Evolutionary conservation across 2,888 invertebrate genomes (phyloP).

Genomic region (Drosophila cognata): DNA sequence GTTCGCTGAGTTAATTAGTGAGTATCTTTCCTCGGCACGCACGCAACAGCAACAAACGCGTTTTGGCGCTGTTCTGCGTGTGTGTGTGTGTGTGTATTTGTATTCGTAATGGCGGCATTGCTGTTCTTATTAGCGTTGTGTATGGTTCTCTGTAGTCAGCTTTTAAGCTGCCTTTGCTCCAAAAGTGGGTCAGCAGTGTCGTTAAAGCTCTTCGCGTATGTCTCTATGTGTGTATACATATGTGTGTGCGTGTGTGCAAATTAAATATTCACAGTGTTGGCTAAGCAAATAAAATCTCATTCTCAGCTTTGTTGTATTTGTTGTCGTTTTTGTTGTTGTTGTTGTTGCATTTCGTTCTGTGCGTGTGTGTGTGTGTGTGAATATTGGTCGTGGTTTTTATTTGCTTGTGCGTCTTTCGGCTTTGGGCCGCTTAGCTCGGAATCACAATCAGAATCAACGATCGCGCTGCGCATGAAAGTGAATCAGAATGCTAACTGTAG

Average conservation of each 20-base stretch:
- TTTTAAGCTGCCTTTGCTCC: slow-evolving; percentile 63
- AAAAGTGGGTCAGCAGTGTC: slow-evolving; percentile 77
- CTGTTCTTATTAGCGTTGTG: slow-evolving; percentile 72
- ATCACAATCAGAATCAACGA: slow-evolving; percentile 59
- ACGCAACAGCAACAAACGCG: slow-evolving; percentile 56
- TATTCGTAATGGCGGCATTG: slow-evolving; percentile 72
- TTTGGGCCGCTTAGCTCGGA: slow-evolving; percentile 49
- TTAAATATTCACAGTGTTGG: slow-evolving; percentile 79
- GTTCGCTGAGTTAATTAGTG: slow-evolving; percentile 77
- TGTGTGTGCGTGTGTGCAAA: slow-evolving; percentile 67
- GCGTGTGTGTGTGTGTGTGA: slow-evolving; percentile 22
- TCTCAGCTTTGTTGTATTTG: slow-evolving; percentile 61
- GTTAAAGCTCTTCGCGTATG: slow-evolving; percentile 55
- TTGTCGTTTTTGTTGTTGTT: slow-evolving; percentile 55
- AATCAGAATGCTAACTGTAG: slow-evolving; percentile 71
- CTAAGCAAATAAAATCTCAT: slow-evolving; percentile 76
- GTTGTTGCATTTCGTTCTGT: slow-evolving; percentile 61
- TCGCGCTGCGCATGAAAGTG: slow-evolving; percentile 76
- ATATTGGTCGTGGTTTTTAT: slow-evolving; percentile 41
- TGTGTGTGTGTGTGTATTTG: slow-evolving; percentile 53
- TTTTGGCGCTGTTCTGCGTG: slow-evolving; percentile 48
- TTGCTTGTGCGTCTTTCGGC: slow-evolving; percentile 44
- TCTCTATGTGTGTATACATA: slow-evolving; percentile 11
- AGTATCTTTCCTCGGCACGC: slow-evolving; percentile 78
- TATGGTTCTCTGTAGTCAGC: slow-evolving; percentile 58